Evolutionary conservation across 1,140 invertebrate species (phyloP).

Genomic region (Schlechtendalia chinensis): DNA sequence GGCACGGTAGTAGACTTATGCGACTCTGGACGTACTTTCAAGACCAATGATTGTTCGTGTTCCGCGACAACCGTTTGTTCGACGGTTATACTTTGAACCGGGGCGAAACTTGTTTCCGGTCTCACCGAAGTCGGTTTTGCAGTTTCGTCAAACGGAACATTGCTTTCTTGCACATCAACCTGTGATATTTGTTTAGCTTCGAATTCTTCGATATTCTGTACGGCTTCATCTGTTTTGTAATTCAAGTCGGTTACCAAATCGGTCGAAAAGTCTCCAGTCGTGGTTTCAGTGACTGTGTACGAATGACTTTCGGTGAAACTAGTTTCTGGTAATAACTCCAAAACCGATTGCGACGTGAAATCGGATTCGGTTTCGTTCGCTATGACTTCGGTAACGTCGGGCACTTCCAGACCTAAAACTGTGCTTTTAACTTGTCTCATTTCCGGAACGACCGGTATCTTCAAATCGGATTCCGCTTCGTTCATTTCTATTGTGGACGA

Average conservation of each 20-base stretch:
- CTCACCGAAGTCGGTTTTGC: constrained; percentile 54
- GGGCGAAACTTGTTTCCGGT: constrained; percentile 53
- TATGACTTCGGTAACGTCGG: constrained; percentile 57
- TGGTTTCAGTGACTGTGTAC: constrained; percentile 60
- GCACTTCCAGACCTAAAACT: constrained; percentile 61
- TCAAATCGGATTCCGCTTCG: constrained; percentile 63
- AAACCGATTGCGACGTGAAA: constrained; percentile 57
- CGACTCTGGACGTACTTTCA: constrained; percentile 60
- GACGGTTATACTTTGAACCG: constrained; percentile 59
- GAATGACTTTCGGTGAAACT: constrained; percentile 61
- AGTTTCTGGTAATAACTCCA: constrained; percentile 58
- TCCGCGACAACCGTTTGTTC: constrained; percentile 61
- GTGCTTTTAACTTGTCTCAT: constrained; percentile 59
- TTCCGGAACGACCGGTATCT: constrained; percentile 56
- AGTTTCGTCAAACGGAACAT: constrained; percentile 56
- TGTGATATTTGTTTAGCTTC: constrained; percentile 64
- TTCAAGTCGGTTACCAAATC: constrained; percentile 61
- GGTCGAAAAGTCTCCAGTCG: constrained; percentile 60
- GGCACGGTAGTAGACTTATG: constrained; percentile 61
- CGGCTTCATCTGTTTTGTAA: constrained; percentile 60
- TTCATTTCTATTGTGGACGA: constrained; percentile 59
- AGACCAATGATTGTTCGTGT: constrained; percentile 61
- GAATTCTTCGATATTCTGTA: constrained; percentile 57
- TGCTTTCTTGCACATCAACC: constrained; percentile 60
- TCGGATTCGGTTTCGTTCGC: constrained; percentile 63